These are phyloP conservation scores for Trichoplusia ni DNA, from an alignment of 1,140 invertebrate species.

Conservation along the genomic window DNA sequence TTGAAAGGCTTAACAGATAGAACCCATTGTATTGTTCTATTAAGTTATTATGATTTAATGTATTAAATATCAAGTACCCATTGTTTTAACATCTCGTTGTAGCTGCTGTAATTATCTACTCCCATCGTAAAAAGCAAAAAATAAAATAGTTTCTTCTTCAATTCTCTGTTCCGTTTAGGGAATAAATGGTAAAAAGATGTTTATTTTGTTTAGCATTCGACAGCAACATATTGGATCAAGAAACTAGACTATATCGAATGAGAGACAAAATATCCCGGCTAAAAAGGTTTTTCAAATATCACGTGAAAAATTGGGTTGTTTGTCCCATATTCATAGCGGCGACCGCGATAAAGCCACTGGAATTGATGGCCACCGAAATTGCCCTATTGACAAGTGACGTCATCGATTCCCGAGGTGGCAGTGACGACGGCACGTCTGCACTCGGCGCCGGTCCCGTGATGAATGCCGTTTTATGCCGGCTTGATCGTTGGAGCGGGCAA, in stretches of 20 bases:
- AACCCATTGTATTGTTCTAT: slow-evolving; percentile 1
- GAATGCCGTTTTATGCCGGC: slow-evolving; percentile 25
- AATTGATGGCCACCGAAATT: slow-evolving; percentile 40
- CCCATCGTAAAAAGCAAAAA: too few species aligned
- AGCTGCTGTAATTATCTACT: too few species aligned
- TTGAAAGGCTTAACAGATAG: slow-evolving; percentile 8
- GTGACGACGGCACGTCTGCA: slow-evolving; percentile 24
- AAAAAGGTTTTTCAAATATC: slow-evolving; percentile 17
- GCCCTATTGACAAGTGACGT: slow-evolving; percentile 41
- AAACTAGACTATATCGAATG: background rate
- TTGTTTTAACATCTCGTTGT: background rate
- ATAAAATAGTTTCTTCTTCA: too few species aligned
- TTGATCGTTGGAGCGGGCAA: background rate
- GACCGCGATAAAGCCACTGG: slow-evolving; percentile 38
- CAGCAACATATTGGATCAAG: slow-evolving; percentile 6
- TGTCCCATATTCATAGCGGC: slow-evolving; percentile 36
- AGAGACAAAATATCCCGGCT: slow-evolving; percentile 5
- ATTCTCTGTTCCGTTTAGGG: background rate
- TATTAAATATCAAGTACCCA: too few species aligned
- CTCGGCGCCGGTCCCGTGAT: slow-evolving; percentile 17
- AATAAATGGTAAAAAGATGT: background rate
- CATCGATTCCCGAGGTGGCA: slow-evolving; percentile 25
- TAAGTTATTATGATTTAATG: too few species aligned
- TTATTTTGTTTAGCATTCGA: slow-evolving; percentile 1
- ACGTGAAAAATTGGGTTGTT: slow-evolving; percentile 33